A percentile compares a stretch with the other conserved stretches of the same genome.
Conservation (phyloP, 53 echinoderm and acorn worm species). For the Echinometra lucunter region DNA sequence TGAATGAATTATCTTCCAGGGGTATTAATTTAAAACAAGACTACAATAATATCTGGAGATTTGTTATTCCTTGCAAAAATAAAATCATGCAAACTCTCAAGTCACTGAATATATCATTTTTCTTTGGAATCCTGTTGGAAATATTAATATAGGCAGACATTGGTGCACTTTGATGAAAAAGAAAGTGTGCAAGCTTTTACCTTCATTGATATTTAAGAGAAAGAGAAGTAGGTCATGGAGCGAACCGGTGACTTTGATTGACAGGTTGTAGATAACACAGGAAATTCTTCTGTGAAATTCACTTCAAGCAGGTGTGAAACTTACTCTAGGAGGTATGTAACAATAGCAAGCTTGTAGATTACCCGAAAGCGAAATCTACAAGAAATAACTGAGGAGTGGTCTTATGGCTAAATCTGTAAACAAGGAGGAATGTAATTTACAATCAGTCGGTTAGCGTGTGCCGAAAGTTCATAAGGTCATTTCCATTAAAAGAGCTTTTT, state of each 20-base stretch:
- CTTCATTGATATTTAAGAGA: too few relatives aligned
- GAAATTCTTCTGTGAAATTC: not conserved
- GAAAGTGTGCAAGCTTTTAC: too few relatives aligned
- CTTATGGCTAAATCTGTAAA: constrained; percentile 18
- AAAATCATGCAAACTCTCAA: not conserved
- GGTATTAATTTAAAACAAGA: not conserved
- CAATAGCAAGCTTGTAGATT: constrained; percentile 29
- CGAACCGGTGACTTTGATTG: not conserved
- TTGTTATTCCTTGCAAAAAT: not conserved
- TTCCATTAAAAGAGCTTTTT: not conserved
- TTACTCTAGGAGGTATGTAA: not conserved
- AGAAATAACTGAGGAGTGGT: not conserved
- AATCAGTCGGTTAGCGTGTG: not conserved
- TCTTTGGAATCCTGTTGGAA: not conserved
- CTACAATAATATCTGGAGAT: not conserved
- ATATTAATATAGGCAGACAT: not conserved
- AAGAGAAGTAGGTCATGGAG: not conserved
- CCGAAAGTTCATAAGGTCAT: not conserved
- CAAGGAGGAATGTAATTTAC: constrained; percentile 38
- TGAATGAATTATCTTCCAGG: not conserved
- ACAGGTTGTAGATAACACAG: constrained; percentile 19
- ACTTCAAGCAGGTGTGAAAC: too few relatives aligned
- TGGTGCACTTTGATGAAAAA: not conserved
- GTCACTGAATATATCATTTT: too few relatives aligned
- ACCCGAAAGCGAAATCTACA: not conserved